phyloP scores from a whole-genome alignment of 2,113 vertebrate species.

The Parus major region DNA sequence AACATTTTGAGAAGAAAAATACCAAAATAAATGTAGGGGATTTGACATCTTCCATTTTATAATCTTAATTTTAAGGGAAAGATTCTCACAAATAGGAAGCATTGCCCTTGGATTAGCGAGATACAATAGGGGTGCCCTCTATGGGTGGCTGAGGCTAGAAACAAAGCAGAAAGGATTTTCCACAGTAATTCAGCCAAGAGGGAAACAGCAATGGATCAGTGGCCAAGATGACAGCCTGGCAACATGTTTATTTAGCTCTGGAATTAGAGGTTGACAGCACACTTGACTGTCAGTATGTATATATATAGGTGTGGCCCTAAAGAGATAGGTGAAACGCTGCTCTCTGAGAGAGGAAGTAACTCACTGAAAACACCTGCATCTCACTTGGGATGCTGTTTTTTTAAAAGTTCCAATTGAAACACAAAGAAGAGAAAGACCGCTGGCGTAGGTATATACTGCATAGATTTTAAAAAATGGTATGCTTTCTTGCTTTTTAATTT shows the following conservation, averaged over 20 bases:
- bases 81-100: neutral
- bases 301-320: neutral
- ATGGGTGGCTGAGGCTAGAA: neutral
- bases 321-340: neutral
- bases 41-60: neutral
- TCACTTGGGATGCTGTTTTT: neutral
- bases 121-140: slow-evolving; percentile 33
- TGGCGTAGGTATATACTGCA: neutral
- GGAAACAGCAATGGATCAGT: neutral
- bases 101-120: neutral
- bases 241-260: neutral
- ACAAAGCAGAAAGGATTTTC: neutral
- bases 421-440: neutral
- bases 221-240: neutral
- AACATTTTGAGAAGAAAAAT: neutral
- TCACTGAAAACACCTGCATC: neutral
- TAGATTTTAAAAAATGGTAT: neutral
- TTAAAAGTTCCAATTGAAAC: neutral
- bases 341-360: neutral
- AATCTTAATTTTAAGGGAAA: neutral
- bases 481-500: neutral
- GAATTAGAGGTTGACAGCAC: neutral
- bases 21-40: neutral
- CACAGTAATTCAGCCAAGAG: neutral
- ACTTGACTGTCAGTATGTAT: neutral